phyloP scores from a whole-genome alignment of 2,888 invertebrate genomes.

The Latheticus oryzae region DNA sequence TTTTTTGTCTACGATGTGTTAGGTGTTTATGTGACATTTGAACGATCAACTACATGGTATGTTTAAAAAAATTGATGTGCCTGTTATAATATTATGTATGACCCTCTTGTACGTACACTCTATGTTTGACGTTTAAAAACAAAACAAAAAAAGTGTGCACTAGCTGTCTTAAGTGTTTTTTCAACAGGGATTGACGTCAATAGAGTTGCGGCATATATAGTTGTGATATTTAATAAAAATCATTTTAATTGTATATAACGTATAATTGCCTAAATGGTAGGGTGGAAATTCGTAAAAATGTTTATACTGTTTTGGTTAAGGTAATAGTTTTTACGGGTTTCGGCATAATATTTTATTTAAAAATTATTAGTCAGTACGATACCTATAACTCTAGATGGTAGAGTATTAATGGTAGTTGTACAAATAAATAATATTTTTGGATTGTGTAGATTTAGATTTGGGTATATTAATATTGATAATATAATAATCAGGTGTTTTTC shows the following conservation, averaged over 20 bases:
- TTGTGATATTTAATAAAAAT: constrained; percentile 61
- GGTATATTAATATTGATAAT: constrained; percentile 54
- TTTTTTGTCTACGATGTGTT: constrained; percentile 9
- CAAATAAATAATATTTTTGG: constrained; percentile 64
- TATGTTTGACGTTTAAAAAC: constrained; percentile 56
- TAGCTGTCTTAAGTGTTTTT: constrained; percentile 55
- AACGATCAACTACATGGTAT: constrained; percentile 15
- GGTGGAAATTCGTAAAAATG: constrained; percentile 39
- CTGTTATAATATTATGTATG: constrained; percentile 54
- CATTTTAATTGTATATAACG: constrained; percentile 55
- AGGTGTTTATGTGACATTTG: constrained; percentile 15
- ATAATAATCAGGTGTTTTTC: constrained; percentile 58
- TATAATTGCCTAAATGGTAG: constrained; percentile 39
- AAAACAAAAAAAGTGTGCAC: constrained; percentile 50
- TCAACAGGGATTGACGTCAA: constrained; percentile 57
- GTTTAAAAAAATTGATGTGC: constrained; percentile 56
- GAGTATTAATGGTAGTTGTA: constrained; percentile 61
- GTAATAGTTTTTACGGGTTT: constrained; percentile 42
- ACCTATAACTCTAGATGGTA: constrained; percentile 61
- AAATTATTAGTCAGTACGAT: constrained; percentile 56
- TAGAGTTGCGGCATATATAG: constrained; percentile 60
- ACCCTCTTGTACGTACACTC: constrained; percentile 54
- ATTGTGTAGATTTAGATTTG: constrained; percentile 63
- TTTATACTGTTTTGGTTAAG: constrained; percentile 20
- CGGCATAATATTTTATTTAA: constrained; percentile 47